These are phyloP conservation scores for pig (Sus scrofa) DNA, from an alignment of 2,113 vertebrate genomes.

Conservation along the genomic window DNA sequence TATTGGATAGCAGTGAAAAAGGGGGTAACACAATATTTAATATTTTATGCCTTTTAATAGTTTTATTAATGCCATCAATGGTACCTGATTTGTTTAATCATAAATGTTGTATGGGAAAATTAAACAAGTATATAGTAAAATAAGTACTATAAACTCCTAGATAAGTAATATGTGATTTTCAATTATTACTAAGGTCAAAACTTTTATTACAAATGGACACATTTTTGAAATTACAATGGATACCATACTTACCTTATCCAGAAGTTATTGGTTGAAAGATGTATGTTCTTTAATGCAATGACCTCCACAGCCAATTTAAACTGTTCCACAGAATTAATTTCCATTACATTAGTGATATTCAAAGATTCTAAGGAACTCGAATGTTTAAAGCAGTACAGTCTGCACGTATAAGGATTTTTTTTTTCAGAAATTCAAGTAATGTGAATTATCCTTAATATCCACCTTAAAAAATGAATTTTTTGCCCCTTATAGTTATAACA, in stretches of 20 bases:
- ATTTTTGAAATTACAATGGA: neutral
- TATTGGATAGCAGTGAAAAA: neutral
- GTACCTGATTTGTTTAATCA: neutral
- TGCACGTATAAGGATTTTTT: neutral
- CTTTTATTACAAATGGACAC: neutral
- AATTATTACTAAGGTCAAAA: neutral
- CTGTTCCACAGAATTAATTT: constrained; percentile 11
- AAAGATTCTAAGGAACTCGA: neutral
- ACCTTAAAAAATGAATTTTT: neutral
- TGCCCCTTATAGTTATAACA: neutral
- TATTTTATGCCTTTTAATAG: neutral
- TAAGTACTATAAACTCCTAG: neutral
- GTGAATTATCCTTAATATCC: neutral
- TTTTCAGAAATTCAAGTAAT: neutral
- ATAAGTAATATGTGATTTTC: neutral
- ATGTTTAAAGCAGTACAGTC: neutral
- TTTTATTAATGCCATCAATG: neutral
- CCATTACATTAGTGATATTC: constrained; percentile 4
- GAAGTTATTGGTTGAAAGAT: constrained; percentile 17
- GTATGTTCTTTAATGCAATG: neutral
- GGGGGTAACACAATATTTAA: neutral
- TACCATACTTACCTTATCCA: neutral
- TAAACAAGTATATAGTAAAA: neutral
- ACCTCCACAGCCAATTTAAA: neutral
- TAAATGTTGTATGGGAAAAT: neutral